Percentiles rank a stretch among this genome's conserved stretches.
phyloP scores from a whole-genome alignment of 2,888 invertebrate genomes.

The Beris chalybata region DNA sequence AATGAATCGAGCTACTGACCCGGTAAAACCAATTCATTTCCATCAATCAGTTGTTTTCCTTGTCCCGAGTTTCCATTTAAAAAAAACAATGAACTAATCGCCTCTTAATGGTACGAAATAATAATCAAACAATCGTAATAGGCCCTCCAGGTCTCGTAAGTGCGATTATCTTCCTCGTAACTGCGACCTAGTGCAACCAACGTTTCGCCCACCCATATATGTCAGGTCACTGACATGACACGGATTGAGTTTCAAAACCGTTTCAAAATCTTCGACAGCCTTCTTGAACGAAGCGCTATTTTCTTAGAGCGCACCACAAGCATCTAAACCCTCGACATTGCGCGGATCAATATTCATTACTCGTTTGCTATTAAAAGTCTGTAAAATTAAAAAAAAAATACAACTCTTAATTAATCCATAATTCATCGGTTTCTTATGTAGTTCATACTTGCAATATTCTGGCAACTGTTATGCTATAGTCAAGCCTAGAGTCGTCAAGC shows the following conservation, averaged over 20 bases:
- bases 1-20: constrained; percentile 46
- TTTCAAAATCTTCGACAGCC: constrained; percentile 93
- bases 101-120: constrained; percentile 85
- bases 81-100: constrained; percentile 79
- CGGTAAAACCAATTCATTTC: constrained; percentile 64
- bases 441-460: constrained; percentile 76
- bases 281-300: constrained; percentile 92
- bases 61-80: constrained; percentile 68
- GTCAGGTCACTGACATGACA: constrained; percentile 91
- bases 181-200: constrained; percentile 85
- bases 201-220: constrained; percentile 91
- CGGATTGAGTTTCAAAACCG: constrained; percentile 83
- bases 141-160: constrained; percentile 80
- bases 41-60: constrained; percentile 65
- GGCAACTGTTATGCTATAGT: constrained; percentile 82
- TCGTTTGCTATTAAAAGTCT: constrained; percentile 81
- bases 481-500: constrained; percentile 86
- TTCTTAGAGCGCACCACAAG: constrained; percentile 88
- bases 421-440: background rate
- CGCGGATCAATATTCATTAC: constrained; percentile 83
- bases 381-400: constrained; percentile 44
- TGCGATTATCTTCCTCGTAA: constrained; percentile 83
- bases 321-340: constrained; percentile 90
- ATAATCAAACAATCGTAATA: constrained; percentile 82
- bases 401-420: too few species aligned